Base-by-base conservation (phyloP, 2,888 invertebrate genomes). In the Dorcus hopei region DNA sequence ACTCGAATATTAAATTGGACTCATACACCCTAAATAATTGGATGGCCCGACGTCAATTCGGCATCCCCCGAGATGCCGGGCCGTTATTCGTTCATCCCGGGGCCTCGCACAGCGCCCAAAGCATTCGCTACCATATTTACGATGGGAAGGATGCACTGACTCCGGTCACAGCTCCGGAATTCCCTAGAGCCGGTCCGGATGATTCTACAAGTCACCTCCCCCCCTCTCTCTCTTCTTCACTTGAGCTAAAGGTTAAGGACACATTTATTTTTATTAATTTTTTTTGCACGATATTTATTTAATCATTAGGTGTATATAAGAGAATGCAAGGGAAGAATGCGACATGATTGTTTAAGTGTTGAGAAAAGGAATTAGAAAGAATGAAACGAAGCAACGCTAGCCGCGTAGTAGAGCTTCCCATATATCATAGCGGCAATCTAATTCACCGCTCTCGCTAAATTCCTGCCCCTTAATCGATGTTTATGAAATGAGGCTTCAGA, bases 401-500 rank as follows among this genome's bases (percentile, higher is more conserved):
- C 19, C 6, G 4, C 6, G 26, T 33, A 33, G 26, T 33, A 33
- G 26, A 33, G 26, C 26, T 33, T 33, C 26, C 26, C 26, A 33
- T 49, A 14, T 23, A 19, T 49, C 55, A 48, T 16, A 55, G 55
- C 55, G 53, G 57, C 57, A 47, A 42, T 40, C 47, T 58, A 58
- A 54, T 58, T 58, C 50, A 59, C 54, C 59, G 59, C 54, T 52
- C 54, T 40, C 51, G 49, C 40, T 45, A 59, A 55, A 52, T 59
- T 59, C 16, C 52, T 55, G 72, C 75, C 74, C 74, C 72, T 74
- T 77, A 77, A 77, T 76, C 77, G 76, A 77, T 77, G 77, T 78
- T 78, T 78, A 78, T 78, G 77, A 77, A 76, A 76, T 73, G 76
- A 72, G 72, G 72, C 74, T 74, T 73, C 72, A 70, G 74, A 74